These are phyloP conservation scores for Oppia nitens DNA, from an alignment of 1,140 invertebrate genomes.

Conservation along the genomic window DNA sequence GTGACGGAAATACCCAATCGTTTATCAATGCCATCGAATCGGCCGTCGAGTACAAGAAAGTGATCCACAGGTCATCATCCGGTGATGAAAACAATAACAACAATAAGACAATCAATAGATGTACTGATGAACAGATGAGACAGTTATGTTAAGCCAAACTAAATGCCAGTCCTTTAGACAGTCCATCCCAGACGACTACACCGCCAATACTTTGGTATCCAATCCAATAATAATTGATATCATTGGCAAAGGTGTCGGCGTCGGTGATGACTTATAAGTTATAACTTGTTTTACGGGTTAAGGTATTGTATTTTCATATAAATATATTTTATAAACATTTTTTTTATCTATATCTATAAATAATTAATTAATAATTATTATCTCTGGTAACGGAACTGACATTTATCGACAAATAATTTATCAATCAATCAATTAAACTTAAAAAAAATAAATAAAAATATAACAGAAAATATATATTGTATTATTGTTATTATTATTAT, in stretches of 20 bases:
- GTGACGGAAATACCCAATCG: neutral
- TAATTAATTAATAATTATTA: slow-evolving; percentile 28
- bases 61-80: too few relatives aligned
- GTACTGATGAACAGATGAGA: neutral
- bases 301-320: too few relatives aligned
- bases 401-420: slow-evolving; percentile 16
- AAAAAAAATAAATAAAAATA: too few relatives aligned
- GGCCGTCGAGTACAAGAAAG: neutral
- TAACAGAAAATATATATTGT: too few relatives aligned
- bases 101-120: neutral
- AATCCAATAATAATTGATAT: neutral
- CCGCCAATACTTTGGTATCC: neutral
- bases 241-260: neutral
- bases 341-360: neutral
- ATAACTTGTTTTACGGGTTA: neutral
- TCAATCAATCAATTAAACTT: too few relatives aligned
- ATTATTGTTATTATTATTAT: too few relatives aligned
- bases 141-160: neutral
- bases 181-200: too few relatives aligned
- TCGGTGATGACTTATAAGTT: neutral
- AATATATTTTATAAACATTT: too few relatives aligned
- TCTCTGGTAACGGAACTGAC: slow-evolving; percentile 50
- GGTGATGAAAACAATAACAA: too few relatives aligned
- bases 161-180: too few relatives aligned
- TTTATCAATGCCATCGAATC: neutral